phyloP scores from a whole-genome alignment of 2,888 invertebrate species.

The Trissonchulus latispiculum region DNA sequence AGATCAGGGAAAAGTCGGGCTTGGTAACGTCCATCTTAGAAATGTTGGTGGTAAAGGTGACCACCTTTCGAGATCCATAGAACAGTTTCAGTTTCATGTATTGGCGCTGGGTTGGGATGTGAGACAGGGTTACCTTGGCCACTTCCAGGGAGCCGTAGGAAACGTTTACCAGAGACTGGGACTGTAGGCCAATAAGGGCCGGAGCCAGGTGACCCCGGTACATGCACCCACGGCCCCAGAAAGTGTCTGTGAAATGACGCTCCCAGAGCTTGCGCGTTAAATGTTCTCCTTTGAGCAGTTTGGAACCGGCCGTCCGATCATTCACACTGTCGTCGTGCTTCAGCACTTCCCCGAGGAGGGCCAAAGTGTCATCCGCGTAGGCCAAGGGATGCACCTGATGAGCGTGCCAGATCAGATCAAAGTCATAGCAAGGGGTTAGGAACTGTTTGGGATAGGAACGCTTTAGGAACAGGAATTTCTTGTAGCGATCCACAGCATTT shows the following conservation, averaged over 20 bases:
- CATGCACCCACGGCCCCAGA: slow-evolving; percentile 47
- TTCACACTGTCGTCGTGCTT: slow-evolving; percentile 50
- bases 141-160: slow-evolving; percentile 29
- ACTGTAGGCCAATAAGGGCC: slow-evolving; percentile 44
- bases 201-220: slow-evolving; percentile 48
- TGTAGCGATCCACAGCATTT: slow-evolving; percentile 45
- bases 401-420: slow-evolving; percentile 50
- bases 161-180: slow-evolving; percentile 36
- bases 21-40: slow-evolving; percentile 43
- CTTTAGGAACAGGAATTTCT: slow-evolving; percentile 47
- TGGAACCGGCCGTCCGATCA: slow-evolving; percentile 47
- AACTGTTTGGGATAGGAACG: slow-evolving; percentile 46
- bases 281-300: slow-evolving; percentile 45
- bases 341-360: slow-evolving; percentile 40
- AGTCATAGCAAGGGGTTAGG: slow-evolving; percentile 51
- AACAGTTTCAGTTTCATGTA: slow-evolving; percentile 39
- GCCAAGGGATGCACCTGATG: slow-evolving; percentile 46
- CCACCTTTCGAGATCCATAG: slow-evolving; percentile 41
- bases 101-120: slow-evolving; percentile 41
- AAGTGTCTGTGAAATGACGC: slow-evolving; percentile 44
- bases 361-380: slow-evolving; percentile 24
- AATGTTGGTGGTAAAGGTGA: slow-evolving; percentile 29
- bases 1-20: slow-evolving; percentile 40
- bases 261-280: slow-evolving; percentile 48
- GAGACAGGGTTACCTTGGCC: slow-evolving; percentile 32